Percentiles rank a stretch among this genome's conserved stretches.
phyloP scores from a whole-genome alignment of 2,113 vertebrate genomes.

The Nesospiza acunhae region DNA sequence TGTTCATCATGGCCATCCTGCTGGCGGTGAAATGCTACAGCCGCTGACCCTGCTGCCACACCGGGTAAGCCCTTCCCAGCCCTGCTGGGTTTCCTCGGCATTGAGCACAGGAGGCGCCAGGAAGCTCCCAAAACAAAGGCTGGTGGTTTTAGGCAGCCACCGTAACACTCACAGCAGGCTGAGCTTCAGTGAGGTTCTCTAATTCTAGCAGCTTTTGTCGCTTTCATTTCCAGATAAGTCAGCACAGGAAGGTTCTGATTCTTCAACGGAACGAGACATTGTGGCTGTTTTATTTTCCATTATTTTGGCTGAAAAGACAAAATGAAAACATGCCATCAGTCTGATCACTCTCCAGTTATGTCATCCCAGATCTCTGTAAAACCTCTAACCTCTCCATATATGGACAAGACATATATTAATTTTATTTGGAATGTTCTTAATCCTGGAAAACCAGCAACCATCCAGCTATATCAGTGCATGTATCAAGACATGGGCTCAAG shows the following conservation, averaged over 20 bases:
- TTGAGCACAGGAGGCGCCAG: background rate
- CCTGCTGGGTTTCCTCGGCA: background rate
- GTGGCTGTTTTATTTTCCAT: background rate
- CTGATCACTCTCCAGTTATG: background rate
- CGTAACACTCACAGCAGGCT: background rate
- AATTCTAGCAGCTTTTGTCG: background rate
- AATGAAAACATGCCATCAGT: background rate
- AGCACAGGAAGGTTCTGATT: background rate
- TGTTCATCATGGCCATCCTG: background rate
- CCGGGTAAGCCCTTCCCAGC: background rate
- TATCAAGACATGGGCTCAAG: background rate
- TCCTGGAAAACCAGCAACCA: background rate
- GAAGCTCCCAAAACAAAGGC: background rate
- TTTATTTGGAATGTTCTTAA: background rate
- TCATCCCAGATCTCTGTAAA: background rate
- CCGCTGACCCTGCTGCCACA: fast-evolving
- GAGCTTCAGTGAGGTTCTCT: background rate
- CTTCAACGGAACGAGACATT: background rate
- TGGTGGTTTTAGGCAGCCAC: background rate
- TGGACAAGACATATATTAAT: background rate
- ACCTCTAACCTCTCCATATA: background rate
- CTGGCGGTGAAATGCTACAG: background rate
- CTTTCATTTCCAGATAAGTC: background rate
- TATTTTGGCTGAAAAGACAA: background rate
- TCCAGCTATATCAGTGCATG: background rate